Base-by-base conservation (phyloP, 2,797 vertebrate genomes). In the Siniperca obscura region DNA sequence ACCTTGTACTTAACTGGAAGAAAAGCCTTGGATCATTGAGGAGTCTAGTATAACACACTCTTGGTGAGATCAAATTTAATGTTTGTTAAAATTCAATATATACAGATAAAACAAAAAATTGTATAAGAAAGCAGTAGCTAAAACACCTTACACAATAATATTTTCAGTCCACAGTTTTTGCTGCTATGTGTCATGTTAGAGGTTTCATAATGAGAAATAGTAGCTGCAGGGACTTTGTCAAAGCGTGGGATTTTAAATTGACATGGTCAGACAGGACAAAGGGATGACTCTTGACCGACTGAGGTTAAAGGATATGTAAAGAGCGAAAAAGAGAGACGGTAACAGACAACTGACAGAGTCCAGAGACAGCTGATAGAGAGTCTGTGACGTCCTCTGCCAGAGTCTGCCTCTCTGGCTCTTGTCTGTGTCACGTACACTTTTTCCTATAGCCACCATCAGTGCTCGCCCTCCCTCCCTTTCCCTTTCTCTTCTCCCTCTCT, bases 391-490 rank as follows among this genome's bases (percentile, higher is more conserved):
- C 84, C 61, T 89, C 87, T 88, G 82, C 64, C 79, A 52, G 78
- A 75, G 72, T 80, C 78, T 61, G 76, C 79, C 85, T 91, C 85
- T 80, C 79, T 90, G 89, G 77, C 84, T 93, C 87, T 92, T n/a
- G 89, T 93, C 93, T 84, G 69, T 90, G 91, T 92, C 93, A 92
- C 86, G 82, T 92, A 89, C 87, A 84, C 84, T 86, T 86, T 86
- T 89, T 90, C 89, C 89, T 89, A 88, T 70, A 86, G 85, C 88
- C 86, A 50, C 81, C 84, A 62, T 79, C 6, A 5, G 67, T 0
- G 12, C 77, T 59, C 38, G 2, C 76, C 67, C 61, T 42, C 71
- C 80, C 79, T 56, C 80, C 59, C 40, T 70, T 25, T 66, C 57
- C 61, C 65, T 55, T 34, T 34, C 30, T 25, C 64, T 8, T n/a